phyloP scores from a whole-genome alignment of 92 coral and sea anemone species.

The Epizoanthus stellaris region DNA sequence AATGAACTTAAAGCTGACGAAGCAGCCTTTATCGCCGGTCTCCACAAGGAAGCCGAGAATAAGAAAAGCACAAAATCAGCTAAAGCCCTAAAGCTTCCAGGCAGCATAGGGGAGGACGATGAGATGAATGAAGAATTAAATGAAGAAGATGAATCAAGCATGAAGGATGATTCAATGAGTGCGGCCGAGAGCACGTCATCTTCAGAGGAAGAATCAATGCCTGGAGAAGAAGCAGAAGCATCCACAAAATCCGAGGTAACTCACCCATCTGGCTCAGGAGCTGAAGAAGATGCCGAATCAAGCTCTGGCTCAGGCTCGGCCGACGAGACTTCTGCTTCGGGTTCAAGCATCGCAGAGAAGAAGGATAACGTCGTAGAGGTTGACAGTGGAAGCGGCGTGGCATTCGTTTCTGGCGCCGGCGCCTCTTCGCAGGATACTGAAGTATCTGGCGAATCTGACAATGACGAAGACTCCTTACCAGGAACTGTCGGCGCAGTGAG shows the following conservation, averaged over 20 bases:
- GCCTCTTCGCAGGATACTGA: slow-evolving; percentile 46
- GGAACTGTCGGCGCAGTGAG: slow-evolving; percentile 84
- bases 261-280: slow-evolving; percentile 48
- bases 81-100: slow-evolving; percentile 70
- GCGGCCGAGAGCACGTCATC: slow-evolving; percentile 18
- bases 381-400: slow-evolving; percentile 75
- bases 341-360: slow-evolving; percentile 36
- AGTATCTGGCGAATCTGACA: slow-evolving; percentile 66
- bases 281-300: slow-evolving; percentile 49
- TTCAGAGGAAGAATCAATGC: slow-evolving; percentile 41
- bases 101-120: slow-evolving; percentile 81
- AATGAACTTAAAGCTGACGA: slow-evolving; percentile 83
- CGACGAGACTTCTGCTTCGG: slow-evolving; percentile 50
- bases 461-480: slow-evolving; percentile 74
- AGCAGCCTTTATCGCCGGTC: slow-evolving; percentile 88
- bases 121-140: slow-evolving; percentile 65
- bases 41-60: slow-evolving; percentile 75
- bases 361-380: slow-evolving; percentile 69
- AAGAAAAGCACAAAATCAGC: slow-evolving; percentile 46
- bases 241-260: slow-evolving; percentile 28
- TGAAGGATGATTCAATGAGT: slow-evolving; percentile 48
- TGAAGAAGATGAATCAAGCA: slow-evolving; percentile 56
- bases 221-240: slow-evolving; percentile 52
- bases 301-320: slow-evolving; percentile 60
- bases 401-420: slow-evolving; percentile 76